These are phyloP conservation scores for Sinocyclocheilus anshuiensis DNA, from an alignment of 2,113 vertebrate species.

Conservation along the genomic window DNA sequence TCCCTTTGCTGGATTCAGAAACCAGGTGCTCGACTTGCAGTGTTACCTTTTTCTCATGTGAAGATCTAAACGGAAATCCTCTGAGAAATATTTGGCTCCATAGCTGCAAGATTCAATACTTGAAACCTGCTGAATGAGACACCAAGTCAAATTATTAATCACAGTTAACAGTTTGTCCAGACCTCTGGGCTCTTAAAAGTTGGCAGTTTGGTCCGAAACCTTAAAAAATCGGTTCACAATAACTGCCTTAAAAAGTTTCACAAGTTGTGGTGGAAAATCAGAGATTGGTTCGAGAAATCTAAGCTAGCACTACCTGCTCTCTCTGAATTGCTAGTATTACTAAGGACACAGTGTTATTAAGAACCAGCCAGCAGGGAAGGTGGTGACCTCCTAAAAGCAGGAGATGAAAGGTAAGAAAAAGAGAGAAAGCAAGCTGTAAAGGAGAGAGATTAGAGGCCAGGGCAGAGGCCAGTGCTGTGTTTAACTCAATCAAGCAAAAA, in stretches of 20 bases:
- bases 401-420: conserved; percentile 30
- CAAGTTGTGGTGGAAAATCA: neutral
- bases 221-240: neutral
- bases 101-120: neutral
- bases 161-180: no score
- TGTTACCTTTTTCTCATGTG: neutral
- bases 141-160: neutral
- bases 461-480: conserved; percentile 35
- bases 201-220: neutral
- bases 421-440: conserved; percentile 18
- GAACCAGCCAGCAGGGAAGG: conserved; percentile 36
- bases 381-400: conserved; percentile 14
- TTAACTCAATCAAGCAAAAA: conserved; percentile 57
- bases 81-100: neutral
- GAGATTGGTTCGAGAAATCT: neutral
- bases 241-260: neutral
- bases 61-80: neutral
- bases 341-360: conserved; percentile 19
- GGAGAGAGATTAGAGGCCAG: conserved; percentile 14
- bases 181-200: neutral
- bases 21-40: no score
- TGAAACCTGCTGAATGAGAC: neutral
- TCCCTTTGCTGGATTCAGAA: no score
- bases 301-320: neutral
- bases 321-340: conserved; percentile 16